Percentiles rank a stretch among this genome's conserved stretches.
phyloP scores from a whole-genome alignment of 1,140 invertebrate genomes.

The Cotesia vestalis region DNA sequence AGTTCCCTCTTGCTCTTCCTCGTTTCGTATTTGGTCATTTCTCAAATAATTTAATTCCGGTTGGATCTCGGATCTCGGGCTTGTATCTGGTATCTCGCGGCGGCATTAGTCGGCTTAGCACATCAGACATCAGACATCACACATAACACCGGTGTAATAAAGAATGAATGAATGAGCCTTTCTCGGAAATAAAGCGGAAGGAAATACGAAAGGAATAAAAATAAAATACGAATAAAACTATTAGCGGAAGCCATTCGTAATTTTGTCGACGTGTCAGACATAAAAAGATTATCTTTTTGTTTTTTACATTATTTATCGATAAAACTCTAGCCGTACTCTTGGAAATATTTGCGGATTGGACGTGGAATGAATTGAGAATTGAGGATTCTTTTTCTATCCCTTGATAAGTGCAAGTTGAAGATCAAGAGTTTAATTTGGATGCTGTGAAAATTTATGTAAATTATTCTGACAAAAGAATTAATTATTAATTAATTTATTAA shows the following conservation, averaged over 20 bases:
- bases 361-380: no score
- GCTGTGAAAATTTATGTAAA: no score
- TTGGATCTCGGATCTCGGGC: not conserved
- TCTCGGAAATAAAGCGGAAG: not conserved
- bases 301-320: no score
- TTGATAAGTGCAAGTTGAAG: no score
- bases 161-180: not conserved
- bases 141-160: not conserved
- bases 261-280: constrained; percentile 6
- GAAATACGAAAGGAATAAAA: not conserved
- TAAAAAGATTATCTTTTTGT: constrained; percentile 5
- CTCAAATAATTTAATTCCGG: not conserved
- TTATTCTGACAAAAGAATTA: no score
- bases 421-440: no score
- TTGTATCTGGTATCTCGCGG: not conserved
- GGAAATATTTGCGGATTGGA: no score
- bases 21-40: no score
- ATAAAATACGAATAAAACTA: not conserved
- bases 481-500: no score
- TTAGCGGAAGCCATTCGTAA: constrained; percentile 23
- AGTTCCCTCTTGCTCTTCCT: no score
- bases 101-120: not conserved
- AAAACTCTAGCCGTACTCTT: no score
- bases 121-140: not conserved
- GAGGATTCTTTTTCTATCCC: no score